Conservation (phyloP, 2,113 vertebrate species). For the Nothocercus nigrocapillus region DNA sequence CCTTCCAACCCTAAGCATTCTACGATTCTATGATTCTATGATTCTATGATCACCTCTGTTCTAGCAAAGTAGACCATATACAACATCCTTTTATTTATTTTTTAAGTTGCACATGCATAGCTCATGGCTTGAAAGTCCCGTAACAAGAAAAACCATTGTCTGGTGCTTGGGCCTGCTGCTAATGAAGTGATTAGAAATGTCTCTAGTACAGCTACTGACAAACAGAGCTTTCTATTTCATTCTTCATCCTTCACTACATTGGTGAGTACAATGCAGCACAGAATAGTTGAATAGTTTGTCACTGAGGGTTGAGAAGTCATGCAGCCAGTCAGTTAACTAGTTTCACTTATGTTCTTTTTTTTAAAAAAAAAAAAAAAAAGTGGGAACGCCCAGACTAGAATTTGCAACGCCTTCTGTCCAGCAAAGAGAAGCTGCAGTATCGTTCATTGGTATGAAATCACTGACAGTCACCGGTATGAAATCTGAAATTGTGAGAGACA, state of each 20-base stretch:
- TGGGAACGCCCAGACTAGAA: background rate
- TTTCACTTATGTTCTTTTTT: background rate
- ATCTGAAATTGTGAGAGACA: background rate
- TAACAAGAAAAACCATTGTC: background rate
- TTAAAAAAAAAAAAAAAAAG: background rate
- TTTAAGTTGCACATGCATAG: background rate
- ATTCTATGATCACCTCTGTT: background rate
- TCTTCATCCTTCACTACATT: background rate
- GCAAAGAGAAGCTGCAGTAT: rapidly evolving
- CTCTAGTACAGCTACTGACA: background rate
- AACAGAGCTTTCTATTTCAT: background rate
- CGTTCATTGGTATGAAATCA: background rate
- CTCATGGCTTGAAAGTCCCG: rapidly evolving
- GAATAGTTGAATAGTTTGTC: too few relatives aligned
- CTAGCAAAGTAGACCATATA: background rate
- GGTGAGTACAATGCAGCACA: background rate
- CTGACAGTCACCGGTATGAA: background rate
- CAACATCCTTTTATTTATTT: background rate
- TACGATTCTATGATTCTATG: too few relatives aligned
- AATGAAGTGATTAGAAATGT: background rate
- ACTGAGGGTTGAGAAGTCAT: background rate
- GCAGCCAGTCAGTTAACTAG: background rate
- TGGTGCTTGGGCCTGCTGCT: background rate
- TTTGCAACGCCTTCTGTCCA: background rate
- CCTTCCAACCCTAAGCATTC: too few relatives aligned